These are phyloP conservation scores for Echinometra lucunter DNA, from an alignment of 53 echinoderm and acorn worm genomes.

Conservation along the genomic window DNA sequence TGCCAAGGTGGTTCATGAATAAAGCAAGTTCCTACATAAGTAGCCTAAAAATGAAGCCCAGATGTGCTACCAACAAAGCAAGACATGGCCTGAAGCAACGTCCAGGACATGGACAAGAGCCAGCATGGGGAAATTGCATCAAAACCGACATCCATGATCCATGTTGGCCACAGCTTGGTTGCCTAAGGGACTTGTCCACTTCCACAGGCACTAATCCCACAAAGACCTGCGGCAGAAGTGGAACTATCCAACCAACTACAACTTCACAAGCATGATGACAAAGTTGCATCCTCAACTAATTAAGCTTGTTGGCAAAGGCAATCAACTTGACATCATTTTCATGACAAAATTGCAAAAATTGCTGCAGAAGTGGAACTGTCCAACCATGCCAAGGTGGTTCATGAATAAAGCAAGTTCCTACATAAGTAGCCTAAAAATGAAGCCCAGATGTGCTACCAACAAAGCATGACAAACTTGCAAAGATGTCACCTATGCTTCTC, in stretches of 20 bases:
- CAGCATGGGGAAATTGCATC: not conserved
- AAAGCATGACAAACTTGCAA: not conserved
- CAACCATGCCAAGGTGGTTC: not conserved
- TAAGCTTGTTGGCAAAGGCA: not conserved
- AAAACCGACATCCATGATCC: no score
- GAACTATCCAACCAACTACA: not conserved
- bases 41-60: not conserved
- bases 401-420: not conserved
- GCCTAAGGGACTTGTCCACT: not conserved
- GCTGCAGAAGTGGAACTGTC: no score
- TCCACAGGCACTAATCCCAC: not conserved
- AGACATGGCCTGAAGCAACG: not conserved
- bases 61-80: not conserved
- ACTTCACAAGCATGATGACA: not conserved
- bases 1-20: not conserved
- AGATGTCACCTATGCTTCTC: not conserved
- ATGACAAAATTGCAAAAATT: not conserved
- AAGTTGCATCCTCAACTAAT: not conserved
- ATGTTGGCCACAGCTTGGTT: not conserved
- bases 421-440: not conserved
- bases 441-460: not conserved
- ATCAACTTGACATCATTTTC: not conserved
- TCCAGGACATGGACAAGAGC: not conserved
- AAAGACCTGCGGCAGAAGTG: not conserved
- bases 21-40: not conserved